Percentiles rank a stretch among this genome's conserved stretches.
Evolutionary conservation across 2,113 vertebrate species (phyloP).

Genomic region (Aegithalos caudatus): DNA sequence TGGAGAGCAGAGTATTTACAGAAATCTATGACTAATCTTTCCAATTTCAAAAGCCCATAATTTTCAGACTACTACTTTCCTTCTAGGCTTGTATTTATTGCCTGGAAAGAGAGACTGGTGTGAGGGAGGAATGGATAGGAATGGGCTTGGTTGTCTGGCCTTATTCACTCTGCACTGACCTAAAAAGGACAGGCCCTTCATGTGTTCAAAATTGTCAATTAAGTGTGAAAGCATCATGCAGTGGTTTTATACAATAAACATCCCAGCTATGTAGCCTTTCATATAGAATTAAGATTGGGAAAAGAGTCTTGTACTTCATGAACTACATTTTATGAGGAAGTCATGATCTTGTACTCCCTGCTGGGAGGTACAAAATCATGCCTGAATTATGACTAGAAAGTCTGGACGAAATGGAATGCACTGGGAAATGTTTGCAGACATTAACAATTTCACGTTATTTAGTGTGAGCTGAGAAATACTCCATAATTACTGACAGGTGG

Average conservation of each 20-base stretch:
- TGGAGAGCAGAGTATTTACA: background rate
- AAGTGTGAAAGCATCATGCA: background rate
- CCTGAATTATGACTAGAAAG: background rate
- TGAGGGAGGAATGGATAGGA: background rate
- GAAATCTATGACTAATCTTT: background rate
- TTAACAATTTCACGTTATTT: background rate
- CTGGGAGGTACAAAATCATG: background rate
- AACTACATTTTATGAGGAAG: background rate
- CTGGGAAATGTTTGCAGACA: background rate
- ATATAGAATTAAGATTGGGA: background rate
- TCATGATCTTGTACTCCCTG: background rate
- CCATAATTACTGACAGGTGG: background rate
- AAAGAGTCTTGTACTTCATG: background rate
- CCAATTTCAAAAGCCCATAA: background rate
- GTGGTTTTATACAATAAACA: background rate
- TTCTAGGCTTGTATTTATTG: background rate
- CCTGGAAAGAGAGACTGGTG: background rate
- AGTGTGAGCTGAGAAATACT: background rate
- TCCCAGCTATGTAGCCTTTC: background rate
- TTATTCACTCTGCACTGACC: background rate
- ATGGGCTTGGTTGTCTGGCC: background rate
- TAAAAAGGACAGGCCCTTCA: background rate
- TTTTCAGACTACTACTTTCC: background rate
- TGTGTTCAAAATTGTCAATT: background rate
- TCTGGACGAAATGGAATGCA: background rate